Evolutionary conservation across 2,888 invertebrate genomes (phyloP), one percentile per base, ranked within the genome.

Genomic region (Alentia gelatinosa): DNA sequence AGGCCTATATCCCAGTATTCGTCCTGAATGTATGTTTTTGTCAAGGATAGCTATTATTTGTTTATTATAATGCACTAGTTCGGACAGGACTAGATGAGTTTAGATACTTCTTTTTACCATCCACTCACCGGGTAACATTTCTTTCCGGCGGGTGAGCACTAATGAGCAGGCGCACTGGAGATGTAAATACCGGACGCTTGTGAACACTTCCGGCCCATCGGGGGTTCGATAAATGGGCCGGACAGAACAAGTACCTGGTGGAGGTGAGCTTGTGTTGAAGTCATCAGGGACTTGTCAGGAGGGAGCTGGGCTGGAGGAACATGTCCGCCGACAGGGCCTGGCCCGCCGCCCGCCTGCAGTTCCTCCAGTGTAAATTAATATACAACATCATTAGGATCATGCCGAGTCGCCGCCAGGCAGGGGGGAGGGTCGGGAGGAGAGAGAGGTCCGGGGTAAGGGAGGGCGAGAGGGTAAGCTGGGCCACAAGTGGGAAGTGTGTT

Each of bases 121-220:
- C 56, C 23, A n/a, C 56, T 56, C 12, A 56, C 19, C 47, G 15
- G 7, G 15, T n/a, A 56, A 56, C 56, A 30, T 68, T 68, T 68
- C 68, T 68, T 68, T 68, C 68, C 68, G 68, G 68, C 30, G 33
- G 68, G 30, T 30, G 68, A 68, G 68, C 68, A 15, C 68, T 68
- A 68, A 68, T 68, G 68, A 68, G 68, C 68, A 68, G n/a, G 68
- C 68, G 68, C 68, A 68, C 26, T 5, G 33, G 68, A n/a, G n/a
- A 68, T 68, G 68, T 68, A 68, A 68, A 68, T 68, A 68, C 68
- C 68, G 68, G 68, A 68, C 68, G 68, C 68, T 68, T 68, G 68
- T 68, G 68, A 68, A 68, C 68, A 68, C 30, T 68, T 68, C 68
- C 68, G 68, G 68, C 68, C 4, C 68, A 68, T 26, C 26, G 68